phyloP scores from a whole-genome alignment of 2,113 vertebrate genomes.

The Xenopus borealis region DNA sequence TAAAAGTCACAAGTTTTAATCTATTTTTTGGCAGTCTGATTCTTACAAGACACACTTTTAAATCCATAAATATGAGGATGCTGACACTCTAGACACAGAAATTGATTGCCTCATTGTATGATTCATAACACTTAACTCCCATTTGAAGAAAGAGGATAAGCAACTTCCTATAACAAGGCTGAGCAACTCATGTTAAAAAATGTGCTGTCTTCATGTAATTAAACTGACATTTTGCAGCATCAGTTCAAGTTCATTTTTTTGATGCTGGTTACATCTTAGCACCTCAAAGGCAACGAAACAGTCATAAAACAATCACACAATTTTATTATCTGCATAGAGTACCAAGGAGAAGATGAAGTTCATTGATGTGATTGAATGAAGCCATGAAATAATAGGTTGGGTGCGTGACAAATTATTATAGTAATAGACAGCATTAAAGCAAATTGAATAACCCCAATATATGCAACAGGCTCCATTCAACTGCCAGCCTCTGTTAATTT shows the following conservation, averaged over 20 bases:
- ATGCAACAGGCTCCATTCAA: no score
- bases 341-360: no score
- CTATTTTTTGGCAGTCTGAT: constrained; percentile 27
- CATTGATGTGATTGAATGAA: no score
- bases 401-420: no score
- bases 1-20: constrained; percentile 24
- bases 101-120: background rate
- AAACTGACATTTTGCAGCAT: constrained; percentile 3
- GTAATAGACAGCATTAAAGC: no score
- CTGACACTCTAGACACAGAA: constrained; percentile 20
- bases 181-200: background rate
- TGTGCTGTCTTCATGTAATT: constrained; percentile 12
- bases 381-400: no score
- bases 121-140: constrained; percentile 17
- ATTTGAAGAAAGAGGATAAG: background rate
- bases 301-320: background rate
- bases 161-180: constrained; percentile 5
- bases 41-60: constrained; percentile 9
- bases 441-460: no score
- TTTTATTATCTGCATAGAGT: background rate
- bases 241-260: background rate
- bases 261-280: constrained; percentile 3
- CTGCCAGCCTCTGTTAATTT: no score
- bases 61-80: background rate
- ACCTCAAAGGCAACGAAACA: background rate